phyloP scores from a whole-genome alignment of 2,797 vertebrate genomes.

The Botia kubotai region DNA sequence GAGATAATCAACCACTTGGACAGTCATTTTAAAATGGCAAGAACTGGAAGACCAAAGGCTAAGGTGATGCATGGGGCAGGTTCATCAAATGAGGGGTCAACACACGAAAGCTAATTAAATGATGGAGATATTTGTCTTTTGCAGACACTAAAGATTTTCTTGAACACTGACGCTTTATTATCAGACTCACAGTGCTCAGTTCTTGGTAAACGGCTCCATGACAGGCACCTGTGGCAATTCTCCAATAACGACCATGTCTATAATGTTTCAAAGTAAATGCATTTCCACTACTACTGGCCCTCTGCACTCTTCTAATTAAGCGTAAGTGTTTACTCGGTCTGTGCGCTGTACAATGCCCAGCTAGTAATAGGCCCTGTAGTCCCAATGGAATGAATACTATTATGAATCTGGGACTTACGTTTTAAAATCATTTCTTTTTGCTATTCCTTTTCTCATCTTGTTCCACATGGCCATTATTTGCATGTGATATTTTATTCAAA shows the following conservation, averaged over 20 bases:
- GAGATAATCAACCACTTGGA: slow-evolving; percentile 32
- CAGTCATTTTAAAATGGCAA: slow-evolving; percentile 24
- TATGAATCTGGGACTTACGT: slow-evolving; percentile 3
- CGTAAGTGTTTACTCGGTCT: slow-evolving; percentile 23
- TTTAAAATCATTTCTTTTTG: neutral
- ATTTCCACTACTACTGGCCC: slow-evolving; percentile 37
- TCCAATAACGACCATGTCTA: slow-evolving; percentile 26
- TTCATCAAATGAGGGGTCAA: neutral
- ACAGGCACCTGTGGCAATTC: slow-evolving; percentile 7
- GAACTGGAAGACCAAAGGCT: slow-evolving; percentile 8
- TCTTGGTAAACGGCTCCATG: neutral
- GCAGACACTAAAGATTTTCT: slow-evolving; percentile 3
- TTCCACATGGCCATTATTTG: neutral
- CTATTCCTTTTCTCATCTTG: neutral
- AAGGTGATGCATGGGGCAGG: neutral
- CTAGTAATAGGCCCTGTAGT: neutral
- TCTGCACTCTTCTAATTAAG: slow-evolving; percentile 19
- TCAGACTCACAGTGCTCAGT: neutral
- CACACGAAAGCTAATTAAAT: slow-evolving; percentile 21
- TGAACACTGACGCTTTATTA: neutral
- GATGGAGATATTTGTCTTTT: neutral
- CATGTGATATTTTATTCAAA: neutral
- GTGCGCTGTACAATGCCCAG: slow-evolving; percentile 12
- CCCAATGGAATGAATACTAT: slow-evolving; percentile 20
- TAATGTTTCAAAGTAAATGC: slow-evolving; percentile 28